Percentiles rank a stretch among this genome's conserved stretches.
phyloP scores from a whole-genome alignment of 2,113 vertebrate genomes.

The Steatornis caripensis region DNA sequence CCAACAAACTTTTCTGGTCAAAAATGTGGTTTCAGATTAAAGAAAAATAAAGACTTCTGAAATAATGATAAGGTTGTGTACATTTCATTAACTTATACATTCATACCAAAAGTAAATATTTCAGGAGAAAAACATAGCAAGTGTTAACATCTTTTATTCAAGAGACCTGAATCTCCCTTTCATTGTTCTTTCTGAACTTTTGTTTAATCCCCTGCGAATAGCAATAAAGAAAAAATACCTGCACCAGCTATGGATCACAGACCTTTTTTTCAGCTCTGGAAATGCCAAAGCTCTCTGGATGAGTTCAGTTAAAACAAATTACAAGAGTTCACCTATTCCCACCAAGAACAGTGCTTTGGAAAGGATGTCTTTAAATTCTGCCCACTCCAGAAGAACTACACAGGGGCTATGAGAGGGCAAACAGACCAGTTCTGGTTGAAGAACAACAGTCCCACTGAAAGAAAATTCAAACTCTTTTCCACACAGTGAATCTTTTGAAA shows the following conservation, averaged over 20 bases:
- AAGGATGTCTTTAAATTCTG: neutral
- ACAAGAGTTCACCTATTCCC: neutral
- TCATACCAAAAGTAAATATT: neutral
- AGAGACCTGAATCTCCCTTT: neutral
- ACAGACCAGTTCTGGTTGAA: neutral
- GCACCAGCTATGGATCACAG: neutral
- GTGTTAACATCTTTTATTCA: neutral
- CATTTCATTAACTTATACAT: too few relatives aligned
- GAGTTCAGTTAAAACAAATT: neutral
- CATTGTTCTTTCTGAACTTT: neutral
- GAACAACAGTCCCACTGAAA: neutral
- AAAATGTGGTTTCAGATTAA: neutral
- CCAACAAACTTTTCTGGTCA: neutral
- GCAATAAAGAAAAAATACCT: neutral
- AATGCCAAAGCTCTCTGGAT: neutral
- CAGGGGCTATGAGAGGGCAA: neutral
- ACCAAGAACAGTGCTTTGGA: neutral
- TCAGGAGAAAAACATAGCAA: neutral
- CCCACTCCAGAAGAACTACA: fast-evolving
- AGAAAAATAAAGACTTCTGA: neutral
- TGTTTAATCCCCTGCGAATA: neutral
- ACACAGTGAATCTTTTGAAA: neutral
- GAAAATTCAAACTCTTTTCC: neutral
- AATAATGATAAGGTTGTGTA: fast-evolving
- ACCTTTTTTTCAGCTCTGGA: neutral